These are phyloP conservation scores for Acomys russatus DNA, from an alignment of 2,797 vertebrate genomes.

Conservation along the genomic window DNA sequence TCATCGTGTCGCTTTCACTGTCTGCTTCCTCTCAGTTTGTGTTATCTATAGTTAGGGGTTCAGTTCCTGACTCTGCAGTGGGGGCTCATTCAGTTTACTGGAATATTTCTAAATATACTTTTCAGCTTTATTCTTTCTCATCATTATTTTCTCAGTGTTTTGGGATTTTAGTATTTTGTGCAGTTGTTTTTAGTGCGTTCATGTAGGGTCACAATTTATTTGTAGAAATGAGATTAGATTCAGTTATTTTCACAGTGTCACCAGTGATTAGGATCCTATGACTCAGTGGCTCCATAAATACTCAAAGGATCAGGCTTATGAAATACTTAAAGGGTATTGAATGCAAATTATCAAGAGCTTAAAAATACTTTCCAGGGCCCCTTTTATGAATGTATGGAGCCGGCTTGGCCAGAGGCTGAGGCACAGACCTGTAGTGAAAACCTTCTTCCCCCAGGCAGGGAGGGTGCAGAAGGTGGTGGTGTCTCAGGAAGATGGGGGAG, in stretches of 20 bases:
- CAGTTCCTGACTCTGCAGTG: not conserved
- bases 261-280: slow-evolving; percentile 17
- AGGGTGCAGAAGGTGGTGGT: not conserved
- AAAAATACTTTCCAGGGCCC: not conserved
- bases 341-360: not conserved
- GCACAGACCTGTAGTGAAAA: not conserved
- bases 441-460: fast-evolving
- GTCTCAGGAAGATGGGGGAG: not conserved
- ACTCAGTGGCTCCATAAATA: slow-evolving; percentile 40
- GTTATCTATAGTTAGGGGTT: not conserved
- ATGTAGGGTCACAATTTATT: not conserved
- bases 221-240: slow-evolving; percentile 28
- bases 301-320: not conserved
- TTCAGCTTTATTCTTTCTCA: not conserved
- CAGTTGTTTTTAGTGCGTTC: not conserved
- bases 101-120: not conserved
- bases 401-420: not conserved
- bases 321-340: slow-evolving; percentile 43
- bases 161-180: not conserved
- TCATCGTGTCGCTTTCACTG: not conserved
- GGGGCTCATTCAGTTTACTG: not conserved
- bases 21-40: not conserved
- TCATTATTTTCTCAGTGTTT: not conserved
- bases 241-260: slow-evolving; percentile 4
- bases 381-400: slow-evolving; percentile 22